Evolutionary conservation across 2,888 invertebrate genomes (phyloP).

Genomic region (Acronicta leporina): DNA sequence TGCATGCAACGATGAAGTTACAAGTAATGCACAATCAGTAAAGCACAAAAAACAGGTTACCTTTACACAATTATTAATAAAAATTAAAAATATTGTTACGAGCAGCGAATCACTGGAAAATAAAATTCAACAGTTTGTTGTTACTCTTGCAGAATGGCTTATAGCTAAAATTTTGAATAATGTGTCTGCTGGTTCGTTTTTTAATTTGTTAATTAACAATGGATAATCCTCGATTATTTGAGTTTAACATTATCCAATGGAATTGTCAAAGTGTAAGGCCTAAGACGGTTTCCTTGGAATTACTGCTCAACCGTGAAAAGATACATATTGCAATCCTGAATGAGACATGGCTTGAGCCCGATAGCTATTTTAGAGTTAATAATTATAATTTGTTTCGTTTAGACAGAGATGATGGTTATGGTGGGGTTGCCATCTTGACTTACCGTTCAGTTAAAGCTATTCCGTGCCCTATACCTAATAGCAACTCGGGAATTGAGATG

Average conservation of each 20-base stretch:
- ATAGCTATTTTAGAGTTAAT: slow-evolving; percentile 2
- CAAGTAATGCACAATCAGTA: no score
- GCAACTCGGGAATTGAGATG: slow-evolving; percentile 7
- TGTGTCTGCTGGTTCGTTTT: slow-evolving; percentile 2
- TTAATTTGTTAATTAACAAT: background rate
- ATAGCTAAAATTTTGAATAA: slow-evolving; percentile 3
- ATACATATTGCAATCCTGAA: background rate
- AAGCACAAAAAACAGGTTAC: background rate
- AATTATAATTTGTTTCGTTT: slow-evolving; percentile 5
- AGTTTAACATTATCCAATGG: slow-evolving; percentile 2
- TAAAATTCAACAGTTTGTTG: slow-evolving; percentile 8
- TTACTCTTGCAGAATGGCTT: slow-evolving; percentile 2
- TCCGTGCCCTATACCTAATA: background rate
- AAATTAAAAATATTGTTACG: slow-evolving; percentile 2
- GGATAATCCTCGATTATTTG: background rate
- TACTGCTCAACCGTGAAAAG: background rate
- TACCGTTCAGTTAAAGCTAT: slow-evolving; percentile 7
- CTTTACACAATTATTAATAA: background rate
- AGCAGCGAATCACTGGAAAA: slow-evolving; percentile 7
- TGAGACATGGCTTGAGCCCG: slow-evolving; percentile 9
- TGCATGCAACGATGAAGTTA: background rate
- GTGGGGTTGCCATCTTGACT: slow-evolving; percentile 16
- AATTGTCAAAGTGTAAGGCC: slow-evolving; percentile 1
- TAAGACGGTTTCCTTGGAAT: background rate
- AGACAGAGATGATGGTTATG: slow-evolving; percentile 11